Base-by-base conservation (phyloP, 1,140 invertebrate genomes). In the Lepidurus couesii region DNA sequence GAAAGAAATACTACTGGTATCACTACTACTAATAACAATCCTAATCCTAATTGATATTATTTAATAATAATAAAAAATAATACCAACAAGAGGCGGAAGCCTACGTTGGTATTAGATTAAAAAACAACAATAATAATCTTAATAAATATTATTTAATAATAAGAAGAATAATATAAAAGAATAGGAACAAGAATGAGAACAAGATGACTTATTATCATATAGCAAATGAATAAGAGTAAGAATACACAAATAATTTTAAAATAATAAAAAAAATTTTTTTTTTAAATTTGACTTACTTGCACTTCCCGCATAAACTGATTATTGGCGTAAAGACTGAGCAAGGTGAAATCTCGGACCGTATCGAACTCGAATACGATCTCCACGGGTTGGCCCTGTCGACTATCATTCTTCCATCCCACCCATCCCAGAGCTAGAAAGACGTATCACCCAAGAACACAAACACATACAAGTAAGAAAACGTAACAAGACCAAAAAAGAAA, bases 371-470 rank as follows among this genome's bases (percentile, higher is more conserved):
- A 96, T 80, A 91, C 90, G 80, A 95, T 89, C 82, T 92, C 91
- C 0, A 93, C 87, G 0, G 91, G 89, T 81, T 88, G 88, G 1
- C 87, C 87, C 21, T 87, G 85, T 13, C 90, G 87, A 1, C 89
- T 88, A 81, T 95, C 93, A 86, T 95, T 95, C 80, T 90, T 89
- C 95, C 95, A 97, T 0, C 95, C 95, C 9, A 97, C 92, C 95
- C 95, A 97, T 43, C 92, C 90, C 84, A 92, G 92, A 76, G 92
- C 93, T 88, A 85, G 5, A 76, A 76, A 24, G 76, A 77, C 77
- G 77, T 73, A 44, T 44, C 74, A 79, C 65, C 65, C 3, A 88
- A 87, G 87, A 45, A 53, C 65, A 77, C 45, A 77, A 77, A 16
- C 34, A n/a, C 10, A 21, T 26, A 43, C 7, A 47, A 77, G 1